Evolutionary conservation across 2,888 invertebrate genomes (phyloP).

Genomic region (Drosophila borealis): DNA sequence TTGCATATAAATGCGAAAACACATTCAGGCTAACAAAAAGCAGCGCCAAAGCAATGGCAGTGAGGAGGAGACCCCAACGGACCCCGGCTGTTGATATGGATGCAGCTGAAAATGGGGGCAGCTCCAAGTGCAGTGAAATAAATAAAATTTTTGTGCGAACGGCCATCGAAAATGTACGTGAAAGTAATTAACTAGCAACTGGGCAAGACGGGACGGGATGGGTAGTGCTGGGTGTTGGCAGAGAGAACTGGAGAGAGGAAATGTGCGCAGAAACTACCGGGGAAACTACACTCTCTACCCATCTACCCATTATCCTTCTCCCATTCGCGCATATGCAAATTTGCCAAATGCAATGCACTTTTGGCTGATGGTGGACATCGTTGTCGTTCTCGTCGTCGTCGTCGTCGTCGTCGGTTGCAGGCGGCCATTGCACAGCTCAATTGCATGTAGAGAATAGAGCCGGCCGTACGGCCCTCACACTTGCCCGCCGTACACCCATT

Average conservation of each 20-base stretch:
- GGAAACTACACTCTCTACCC: constrained; percentile 10
- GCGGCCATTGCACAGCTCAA: constrained; percentile 73
- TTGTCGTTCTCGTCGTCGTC: constrained; percentile 31
- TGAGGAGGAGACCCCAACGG: constrained; percentile 27
- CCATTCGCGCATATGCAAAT: constrained; percentile 67
- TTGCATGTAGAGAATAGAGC: constrained; percentile 60
- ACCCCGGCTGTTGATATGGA: constrained; percentile 22
- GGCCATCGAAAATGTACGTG: constrained; percentile 76
- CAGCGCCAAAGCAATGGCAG: constrained; percentile 42
- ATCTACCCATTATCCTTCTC: constrained; percentile 9
- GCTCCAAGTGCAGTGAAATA: constrained; percentile 73
- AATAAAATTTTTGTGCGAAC: constrained; percentile 69
- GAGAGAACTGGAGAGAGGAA: constrained; percentile 2
- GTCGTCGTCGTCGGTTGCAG: constrained; percentile 15
- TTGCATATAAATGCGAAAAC: constrained; percentile 80
- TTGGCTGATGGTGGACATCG: constrained; percentile 72
- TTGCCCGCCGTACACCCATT: constrained; percentile 45
- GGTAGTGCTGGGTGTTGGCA: not conserved
- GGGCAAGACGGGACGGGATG: constrained; percentile 11
- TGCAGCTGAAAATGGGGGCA: constrained; percentile 37
- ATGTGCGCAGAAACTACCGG: constrained; percentile 36
- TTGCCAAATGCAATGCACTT: constrained; percentile 77
- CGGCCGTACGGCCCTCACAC: constrained; percentile 55
- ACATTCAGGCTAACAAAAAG: constrained; percentile 77
- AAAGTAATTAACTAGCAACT: constrained; percentile 77